phyloP scores from a whole-genome alignment of 2,797 vertebrate genomes.

The Artibeus jamaicensis region DNA sequence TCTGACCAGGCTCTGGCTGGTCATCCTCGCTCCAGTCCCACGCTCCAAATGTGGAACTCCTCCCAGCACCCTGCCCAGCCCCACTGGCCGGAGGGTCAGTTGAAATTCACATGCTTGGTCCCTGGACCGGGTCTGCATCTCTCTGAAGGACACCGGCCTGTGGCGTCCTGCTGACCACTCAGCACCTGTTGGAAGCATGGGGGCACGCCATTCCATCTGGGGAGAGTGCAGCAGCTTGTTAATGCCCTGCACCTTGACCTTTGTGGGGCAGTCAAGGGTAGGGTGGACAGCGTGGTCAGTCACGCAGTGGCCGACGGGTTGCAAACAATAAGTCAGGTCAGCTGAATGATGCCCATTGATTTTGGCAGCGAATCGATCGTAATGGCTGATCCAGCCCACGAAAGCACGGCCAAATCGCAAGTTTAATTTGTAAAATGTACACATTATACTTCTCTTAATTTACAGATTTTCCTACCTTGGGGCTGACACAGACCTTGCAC shows the following conservation, averaged over 20 bases:
- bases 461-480: not conserved
- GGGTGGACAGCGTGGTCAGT: not conserved
- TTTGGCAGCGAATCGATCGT: no score
- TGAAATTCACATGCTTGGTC: not conserved
- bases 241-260: not conserved
- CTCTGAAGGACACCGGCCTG: not conserved
- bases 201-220: not conserved
- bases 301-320: not conserved
- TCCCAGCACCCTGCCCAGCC: not conserved
- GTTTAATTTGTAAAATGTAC: no score
- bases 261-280: not conserved
- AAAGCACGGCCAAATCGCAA: no score
- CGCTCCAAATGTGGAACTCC: not conserved
- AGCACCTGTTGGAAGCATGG: not conserved
- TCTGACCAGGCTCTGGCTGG: not conserved
- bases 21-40: not conserved
- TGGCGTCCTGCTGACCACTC: not conserved
- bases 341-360: not conserved
- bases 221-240: not conserved
- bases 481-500: not conserved
- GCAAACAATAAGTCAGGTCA: conserved; percentile 3
- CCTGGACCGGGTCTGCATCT: not conserved
- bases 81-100: not conserved
- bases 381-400: no score
- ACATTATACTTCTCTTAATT: no score